phyloP scores from a whole-genome alignment of 2,113 vertebrate genomes.

The Oreocharis arfaki region DNA sequence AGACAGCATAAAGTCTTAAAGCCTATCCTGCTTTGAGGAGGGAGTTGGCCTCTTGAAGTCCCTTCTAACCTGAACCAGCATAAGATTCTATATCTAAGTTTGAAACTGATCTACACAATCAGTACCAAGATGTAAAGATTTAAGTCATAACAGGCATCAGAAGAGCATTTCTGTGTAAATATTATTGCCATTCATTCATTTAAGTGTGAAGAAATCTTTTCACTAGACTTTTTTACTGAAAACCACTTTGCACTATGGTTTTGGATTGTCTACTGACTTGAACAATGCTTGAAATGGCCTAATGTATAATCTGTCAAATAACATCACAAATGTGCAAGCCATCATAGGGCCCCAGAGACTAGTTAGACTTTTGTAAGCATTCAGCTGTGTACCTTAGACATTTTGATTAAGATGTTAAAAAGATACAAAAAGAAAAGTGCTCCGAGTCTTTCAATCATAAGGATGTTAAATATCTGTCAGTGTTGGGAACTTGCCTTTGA shows the following conservation, averaged over 20 bases:
- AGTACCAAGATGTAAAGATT: not conserved
- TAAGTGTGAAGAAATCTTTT: not conserved
- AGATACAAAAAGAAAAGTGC: slow-evolving; percentile 27
- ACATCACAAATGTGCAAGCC: slow-evolving; percentile 14
- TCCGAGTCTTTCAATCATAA: not conserved
- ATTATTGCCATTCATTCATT: not conserved
- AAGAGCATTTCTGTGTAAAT: not conserved
- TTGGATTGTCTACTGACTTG: not conserved
- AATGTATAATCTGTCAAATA: slow-evolving; percentile 23
- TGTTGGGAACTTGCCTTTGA: slow-evolving; percentile 4
- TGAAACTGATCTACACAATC: not conserved
- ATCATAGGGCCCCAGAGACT: slow-evolving; percentile 10
- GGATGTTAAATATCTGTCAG: slow-evolving; percentile 13
- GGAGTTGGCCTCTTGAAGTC: not conserved
- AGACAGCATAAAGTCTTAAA: not conserved
- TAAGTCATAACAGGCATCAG: not conserved
- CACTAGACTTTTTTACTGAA: not conserved
- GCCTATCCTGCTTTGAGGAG: not conserved
- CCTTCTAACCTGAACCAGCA: not conserved
- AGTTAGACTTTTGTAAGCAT: slow-evolving; percentile 36
- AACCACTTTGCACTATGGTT: not conserved
- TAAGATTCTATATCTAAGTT: not conserved
- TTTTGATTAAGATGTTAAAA: slow-evolving; percentile 37
- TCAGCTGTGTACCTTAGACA: slow-evolving; percentile 46
- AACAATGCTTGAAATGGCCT: slow-evolving; percentile 27